Percentiles rank a stretch among this genome's conserved stretches.
Conservation (phyloP, 2,113 vertebrate genomes). For the Siniperca knerii region DNA sequence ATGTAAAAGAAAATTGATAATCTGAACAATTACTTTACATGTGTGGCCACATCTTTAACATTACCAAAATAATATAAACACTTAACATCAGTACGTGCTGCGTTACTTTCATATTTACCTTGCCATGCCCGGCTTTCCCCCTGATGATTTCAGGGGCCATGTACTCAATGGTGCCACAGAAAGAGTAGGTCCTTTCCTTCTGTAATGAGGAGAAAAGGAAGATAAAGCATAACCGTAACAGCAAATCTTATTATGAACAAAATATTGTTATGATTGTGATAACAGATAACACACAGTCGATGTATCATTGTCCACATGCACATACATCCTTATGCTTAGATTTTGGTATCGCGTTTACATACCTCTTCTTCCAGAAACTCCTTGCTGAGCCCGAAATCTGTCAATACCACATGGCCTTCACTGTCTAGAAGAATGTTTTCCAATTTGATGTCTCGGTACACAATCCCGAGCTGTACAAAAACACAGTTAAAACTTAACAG, state of each 20-base stretch:
- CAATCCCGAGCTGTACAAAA: constrained; percentile 88
- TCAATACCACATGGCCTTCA: constrained; percentile 92
- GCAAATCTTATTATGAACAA: background rate
- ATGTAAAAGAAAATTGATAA: background rate
- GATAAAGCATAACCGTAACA: background rate
- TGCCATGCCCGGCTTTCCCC: constrained; percentile 91
- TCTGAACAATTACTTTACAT: background rate
- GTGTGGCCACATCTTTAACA: background rate
- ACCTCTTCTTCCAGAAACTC: constrained; percentile 93
- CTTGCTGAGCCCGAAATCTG: constrained; percentile 95
- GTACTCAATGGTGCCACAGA: constrained; percentile 95
- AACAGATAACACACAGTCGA: background rate
- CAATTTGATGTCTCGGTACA: constrained; percentile 93
- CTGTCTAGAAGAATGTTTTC: constrained; percentile 94
- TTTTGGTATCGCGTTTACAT: background rate
- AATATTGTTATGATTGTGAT: background rate
- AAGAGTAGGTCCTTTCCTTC: constrained; percentile 94
- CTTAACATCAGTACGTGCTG: background rate
- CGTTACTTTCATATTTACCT: constrained; percentile 80
- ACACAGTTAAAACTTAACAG: constrained; percentile 3
- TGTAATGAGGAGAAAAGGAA: constrained; percentile 55
- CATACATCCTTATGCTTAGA: background rate
- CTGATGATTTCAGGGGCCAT: constrained; percentile 96
- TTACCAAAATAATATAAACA: background rate
- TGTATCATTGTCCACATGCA: background rate